Conservation (phyloP, 2,888 invertebrate genomes). For the Microplitis manilae region DNA sequence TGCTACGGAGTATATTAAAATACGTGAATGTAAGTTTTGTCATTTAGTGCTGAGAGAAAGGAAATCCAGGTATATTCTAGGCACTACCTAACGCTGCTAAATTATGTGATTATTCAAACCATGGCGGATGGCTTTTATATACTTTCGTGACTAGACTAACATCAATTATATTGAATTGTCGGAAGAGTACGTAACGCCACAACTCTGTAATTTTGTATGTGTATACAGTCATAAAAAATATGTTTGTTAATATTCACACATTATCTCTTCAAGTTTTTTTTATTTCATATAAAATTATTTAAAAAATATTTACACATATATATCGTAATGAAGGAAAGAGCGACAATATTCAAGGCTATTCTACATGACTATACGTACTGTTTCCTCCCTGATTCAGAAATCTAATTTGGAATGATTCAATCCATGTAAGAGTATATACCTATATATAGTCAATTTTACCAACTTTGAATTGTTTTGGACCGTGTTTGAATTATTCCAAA, state of each 20-base stretch:
- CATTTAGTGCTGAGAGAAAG: no score
- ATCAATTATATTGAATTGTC: background rate
- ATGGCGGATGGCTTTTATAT: background rate
- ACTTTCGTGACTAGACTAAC: background rate
- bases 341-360: background rate
- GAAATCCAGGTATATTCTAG: no score
- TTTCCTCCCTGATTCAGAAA: no score
- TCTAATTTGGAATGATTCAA: no score
- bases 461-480: no score
- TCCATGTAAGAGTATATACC: no score
- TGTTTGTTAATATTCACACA: slow-evolving; percentile 7
- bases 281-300: background rate
- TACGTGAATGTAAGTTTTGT: no score
- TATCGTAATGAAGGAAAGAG: background rate
- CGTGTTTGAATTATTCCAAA: no score
- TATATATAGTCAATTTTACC: no score
- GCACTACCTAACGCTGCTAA: no score
- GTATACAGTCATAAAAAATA: background rate
- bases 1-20: no score
- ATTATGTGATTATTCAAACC: no score
- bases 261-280: slow-evolving; percentile 2
- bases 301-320: background rate
- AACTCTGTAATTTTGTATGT: background rate
- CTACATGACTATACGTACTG: background rate
- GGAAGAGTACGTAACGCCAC: background rate